phyloP scores from a whole-genome alignment of 2,888 invertebrate species.

The Homarus gammarus region DNA sequence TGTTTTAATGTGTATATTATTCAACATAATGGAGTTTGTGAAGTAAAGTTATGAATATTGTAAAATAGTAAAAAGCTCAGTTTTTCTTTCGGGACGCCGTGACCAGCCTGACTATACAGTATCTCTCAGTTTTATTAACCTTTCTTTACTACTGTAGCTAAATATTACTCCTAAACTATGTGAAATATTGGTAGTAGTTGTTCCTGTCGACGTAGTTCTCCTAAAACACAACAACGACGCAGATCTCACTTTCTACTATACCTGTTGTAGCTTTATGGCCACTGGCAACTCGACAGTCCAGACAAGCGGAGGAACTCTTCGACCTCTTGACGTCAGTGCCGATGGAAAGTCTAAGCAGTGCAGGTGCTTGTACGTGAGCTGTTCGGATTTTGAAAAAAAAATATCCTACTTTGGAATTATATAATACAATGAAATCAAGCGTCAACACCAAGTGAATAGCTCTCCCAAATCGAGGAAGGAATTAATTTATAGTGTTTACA shows the following conservation, averaged over 20 bases:
- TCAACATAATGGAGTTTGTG: no score
- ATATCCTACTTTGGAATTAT: no score
- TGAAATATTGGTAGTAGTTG: no score
- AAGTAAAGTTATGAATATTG: no score
- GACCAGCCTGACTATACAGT: no score
- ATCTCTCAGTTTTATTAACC: no score
- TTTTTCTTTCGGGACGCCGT: no score
- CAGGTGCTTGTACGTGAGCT: not conserved
- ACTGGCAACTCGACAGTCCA: not conserved
- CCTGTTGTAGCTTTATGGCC: not conserved
- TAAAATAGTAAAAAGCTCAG: no score
- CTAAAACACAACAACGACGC: not conserved
- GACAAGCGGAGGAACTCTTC: no score
- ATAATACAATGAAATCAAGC: not conserved
- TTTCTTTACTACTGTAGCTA: no score
- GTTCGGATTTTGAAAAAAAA: not conserved
- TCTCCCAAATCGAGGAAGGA: not conserved
- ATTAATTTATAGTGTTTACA: not conserved
- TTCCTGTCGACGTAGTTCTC: not conserved
- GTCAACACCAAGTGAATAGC: not conserved
- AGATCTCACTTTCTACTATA: not conserved
- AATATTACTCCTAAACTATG: not conserved
- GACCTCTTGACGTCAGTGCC: constrained; percentile 13
- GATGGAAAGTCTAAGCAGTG: not conserved
- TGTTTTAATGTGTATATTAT: no score